Conservation (phyloP, 2,888 invertebrate genomes). For the Papilio elwesi region DNA sequence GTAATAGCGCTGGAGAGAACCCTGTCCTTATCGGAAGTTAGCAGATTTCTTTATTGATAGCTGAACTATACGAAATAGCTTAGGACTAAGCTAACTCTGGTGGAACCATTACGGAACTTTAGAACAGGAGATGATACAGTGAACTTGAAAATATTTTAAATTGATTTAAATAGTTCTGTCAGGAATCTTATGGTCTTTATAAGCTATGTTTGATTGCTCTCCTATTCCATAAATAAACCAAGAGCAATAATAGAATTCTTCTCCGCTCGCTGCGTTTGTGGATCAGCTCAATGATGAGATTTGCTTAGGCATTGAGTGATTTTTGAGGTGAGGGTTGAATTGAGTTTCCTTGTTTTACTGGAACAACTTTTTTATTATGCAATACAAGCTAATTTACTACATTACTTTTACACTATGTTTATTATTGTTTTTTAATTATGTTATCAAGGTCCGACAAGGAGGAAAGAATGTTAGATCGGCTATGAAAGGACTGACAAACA, state of each 20-base stretch:
- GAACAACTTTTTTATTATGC: no score
- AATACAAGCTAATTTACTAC: neutral
- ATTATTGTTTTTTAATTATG: neutral
- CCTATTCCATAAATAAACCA: neutral
- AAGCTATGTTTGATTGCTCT: neutral
- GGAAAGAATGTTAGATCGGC: slow-evolving; percentile 78
- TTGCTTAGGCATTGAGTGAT: neutral
- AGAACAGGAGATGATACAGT: no score
- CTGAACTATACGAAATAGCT: no score
- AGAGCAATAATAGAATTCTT: neutral
- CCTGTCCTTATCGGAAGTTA: no score
- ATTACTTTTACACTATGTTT: neutral
- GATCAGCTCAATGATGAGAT: neutral
- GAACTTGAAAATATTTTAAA: no score
- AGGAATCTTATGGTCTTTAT: no score
- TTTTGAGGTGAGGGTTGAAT: neutral
- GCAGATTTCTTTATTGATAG: no score
- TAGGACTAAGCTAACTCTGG: no score
- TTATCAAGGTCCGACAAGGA: slow-evolving; percentile 72
- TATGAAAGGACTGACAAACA: slow-evolving; percentile 74
- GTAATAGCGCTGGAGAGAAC: no score
- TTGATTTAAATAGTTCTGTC: no score
- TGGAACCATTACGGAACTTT: no score
- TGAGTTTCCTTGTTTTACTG: no score
- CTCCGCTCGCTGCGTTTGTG: neutral